Evolutionary conservation across 2,797 vertebrate species (phyloP).

Genomic region (Miichthys miiuy): DNA sequence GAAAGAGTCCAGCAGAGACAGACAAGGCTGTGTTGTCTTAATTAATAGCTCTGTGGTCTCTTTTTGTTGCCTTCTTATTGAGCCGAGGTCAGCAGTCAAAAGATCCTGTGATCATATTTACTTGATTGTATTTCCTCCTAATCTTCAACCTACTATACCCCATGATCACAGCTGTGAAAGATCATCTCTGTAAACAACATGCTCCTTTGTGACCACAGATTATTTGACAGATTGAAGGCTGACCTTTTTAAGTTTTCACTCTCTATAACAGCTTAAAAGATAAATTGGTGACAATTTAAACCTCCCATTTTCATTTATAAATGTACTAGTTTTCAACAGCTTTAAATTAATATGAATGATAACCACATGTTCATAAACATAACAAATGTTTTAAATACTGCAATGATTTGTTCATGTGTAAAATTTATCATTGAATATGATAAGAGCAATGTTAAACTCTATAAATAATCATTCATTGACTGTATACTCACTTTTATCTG

Average conservation of each 20-base stretch:
- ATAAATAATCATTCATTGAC: too few species aligned
- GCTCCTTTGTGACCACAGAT: slow-evolving; percentile 47
- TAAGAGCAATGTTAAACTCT: too few species aligned
- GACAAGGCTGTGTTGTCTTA: slow-evolving; percentile 70
- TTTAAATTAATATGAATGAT: too few species aligned
- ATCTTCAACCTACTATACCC: slow-evolving; percentile 64
- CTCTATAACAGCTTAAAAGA: neutral
- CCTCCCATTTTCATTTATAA: too few species aligned
- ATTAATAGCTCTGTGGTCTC: slow-evolving; percentile 71
- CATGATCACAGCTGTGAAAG: slow-evolving; percentile 69
- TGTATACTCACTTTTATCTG: neutral
- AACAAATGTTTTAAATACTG: too few species aligned
- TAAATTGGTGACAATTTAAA: neutral
- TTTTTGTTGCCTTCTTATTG: slow-evolving; percentile 52
- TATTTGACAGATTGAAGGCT: slow-evolving; percentile 26
- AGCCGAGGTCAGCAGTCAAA: slow-evolving; percentile 75
- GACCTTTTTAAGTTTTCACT: slow-evolving; percentile 10
- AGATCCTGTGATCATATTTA: slow-evolving; percentile 78
- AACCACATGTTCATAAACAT: too few species aligned
- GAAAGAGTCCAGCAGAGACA: slow-evolving; percentile 63
- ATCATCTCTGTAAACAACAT: slow-evolving; percentile 54
- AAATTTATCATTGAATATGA: too few species aligned
- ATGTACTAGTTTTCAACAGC: too few species aligned
- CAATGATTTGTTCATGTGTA: too few species aligned
- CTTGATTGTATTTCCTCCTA: slow-evolving; percentile 75